Conservation (phyloP, 2,113 vertebrate genomes). For the Arothron firmamentum region DNA sequence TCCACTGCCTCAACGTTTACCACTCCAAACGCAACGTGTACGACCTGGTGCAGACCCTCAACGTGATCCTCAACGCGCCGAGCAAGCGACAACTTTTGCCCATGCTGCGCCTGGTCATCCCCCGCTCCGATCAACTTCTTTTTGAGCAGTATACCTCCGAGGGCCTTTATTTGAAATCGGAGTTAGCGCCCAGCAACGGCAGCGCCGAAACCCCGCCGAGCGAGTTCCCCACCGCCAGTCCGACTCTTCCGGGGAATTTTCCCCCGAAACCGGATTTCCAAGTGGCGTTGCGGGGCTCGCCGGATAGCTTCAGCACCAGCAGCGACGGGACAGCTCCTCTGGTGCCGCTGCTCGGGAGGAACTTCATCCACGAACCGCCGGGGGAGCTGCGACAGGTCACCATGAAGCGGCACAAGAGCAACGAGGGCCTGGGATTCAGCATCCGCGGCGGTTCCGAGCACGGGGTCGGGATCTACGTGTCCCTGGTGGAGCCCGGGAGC, state of each 20-base stretch:
- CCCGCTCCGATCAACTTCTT: constrained; percentile 93
- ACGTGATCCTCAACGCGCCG: constrained; percentile 88
- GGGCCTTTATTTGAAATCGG: constrained; percentile 85
- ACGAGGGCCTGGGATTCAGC: constrained; percentile 95
- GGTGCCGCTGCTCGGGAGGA: constrained; percentile 70
- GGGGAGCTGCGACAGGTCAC: constrained; percentile 84
- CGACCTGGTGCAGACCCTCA: constrained; percentile 92
- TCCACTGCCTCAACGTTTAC: constrained; percentile 94
- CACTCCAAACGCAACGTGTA: constrained; percentile 94
- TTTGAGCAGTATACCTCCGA: constrained; percentile 96
- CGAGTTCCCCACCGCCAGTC: constrained; percentile 58
- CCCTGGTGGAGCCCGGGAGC: constrained; percentile 92
- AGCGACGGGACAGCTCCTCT: constrained; percentile 73
- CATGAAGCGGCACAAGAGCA: constrained; percentile 87
- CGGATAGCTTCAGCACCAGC: constrained; percentile 75
- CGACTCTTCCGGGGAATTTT: constrained; percentile 50
- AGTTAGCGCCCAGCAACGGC: constrained; percentile 65
- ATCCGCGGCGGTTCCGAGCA: constrained; percentile 96
- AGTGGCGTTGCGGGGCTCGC: constrained; percentile 63
- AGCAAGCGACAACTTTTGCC: constrained; percentile 91
- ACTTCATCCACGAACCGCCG: constrained; percentile 73
- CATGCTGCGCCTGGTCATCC: constrained; percentile 91
- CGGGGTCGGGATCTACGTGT: constrained; percentile 95
- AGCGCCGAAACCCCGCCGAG: constrained; percentile 54
- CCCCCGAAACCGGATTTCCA: constrained; percentile 53